A percentile compares a stretch with the other conserved stretches of the same genome.
Evolutionary conservation across 2,113 vertebrate species (phyloP).

Genomic region (Brienomyrus brachyistius): DNA sequence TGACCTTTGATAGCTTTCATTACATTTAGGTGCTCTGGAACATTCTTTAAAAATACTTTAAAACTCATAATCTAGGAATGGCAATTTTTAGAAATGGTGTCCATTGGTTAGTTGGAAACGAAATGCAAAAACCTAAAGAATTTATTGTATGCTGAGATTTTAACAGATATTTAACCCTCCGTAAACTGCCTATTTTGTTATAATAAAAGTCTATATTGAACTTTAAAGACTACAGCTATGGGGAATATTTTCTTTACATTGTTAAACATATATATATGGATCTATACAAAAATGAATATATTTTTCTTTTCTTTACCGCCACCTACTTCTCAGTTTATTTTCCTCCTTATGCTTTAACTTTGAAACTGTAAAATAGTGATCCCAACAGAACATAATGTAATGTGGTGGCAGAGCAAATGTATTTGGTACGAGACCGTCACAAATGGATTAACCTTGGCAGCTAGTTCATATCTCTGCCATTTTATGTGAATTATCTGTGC

Average conservation of each 20-base stretch:
- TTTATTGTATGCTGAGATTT: slow-evolving; percentile 75
- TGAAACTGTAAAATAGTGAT: slow-evolving; percentile 57
- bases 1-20: slow-evolving; percentile 47
- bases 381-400: slow-evolving; percentile 50
- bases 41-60: slow-evolving; percentile 41
- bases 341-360: slow-evolving; percentile 74
- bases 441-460: slow-evolving; percentile 38
- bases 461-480: slow-evolving; percentile 65
- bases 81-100: slow-evolving; percentile 42
- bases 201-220: slow-evolving; percentile 93
- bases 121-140: slow-evolving; percentile 56
- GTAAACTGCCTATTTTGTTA: slow-evolving; percentile 99
- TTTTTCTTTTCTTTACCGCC: slow-evolving; percentile 72
- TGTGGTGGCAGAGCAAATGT: slow-evolving; percentile 43
- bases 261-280: slow-evolving; percentile 69
- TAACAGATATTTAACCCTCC: slow-evolving; percentile 90
- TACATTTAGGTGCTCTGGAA: slow-evolving; percentile 53
- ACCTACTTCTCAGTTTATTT: slow-evolving; percentile 67
- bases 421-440: slow-evolving; percentile 49
- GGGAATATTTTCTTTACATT: slow-evolving; percentile 91
- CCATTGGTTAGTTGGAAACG: slow-evolving; percentile 47
- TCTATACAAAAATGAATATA: slow-evolving; percentile 74
- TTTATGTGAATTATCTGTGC: slow-evolving; percentile 39
- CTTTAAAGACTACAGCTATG: slow-evolving; percentile 84
- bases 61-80: slow-evolving; percentile 52